These are phyloP conservation scores for Malacoraja senta DNA, from an alignment of 2,797 vertebrate species.

Conservation along the genomic window DNA sequence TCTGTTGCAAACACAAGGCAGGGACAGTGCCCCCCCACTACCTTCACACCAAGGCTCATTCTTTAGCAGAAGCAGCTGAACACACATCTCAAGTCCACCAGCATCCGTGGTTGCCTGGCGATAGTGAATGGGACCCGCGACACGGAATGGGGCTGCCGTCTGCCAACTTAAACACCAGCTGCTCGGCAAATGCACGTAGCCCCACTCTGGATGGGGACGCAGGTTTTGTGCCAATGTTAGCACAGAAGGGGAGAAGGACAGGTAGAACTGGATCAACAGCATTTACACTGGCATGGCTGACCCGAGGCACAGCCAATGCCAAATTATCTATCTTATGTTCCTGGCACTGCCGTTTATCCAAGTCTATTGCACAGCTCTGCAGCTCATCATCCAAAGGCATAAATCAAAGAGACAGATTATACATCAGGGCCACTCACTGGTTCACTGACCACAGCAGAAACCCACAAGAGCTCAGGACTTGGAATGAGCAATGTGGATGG, in stretches of 20 bases:
- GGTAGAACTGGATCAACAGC: background rate
- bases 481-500: no score
- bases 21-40: background rate
- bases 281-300: background rate
- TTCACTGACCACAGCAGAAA: background rate
- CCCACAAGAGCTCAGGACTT: background rate
- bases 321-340: background rate
- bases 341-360: background rate
- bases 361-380: background rate
- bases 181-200: background rate
- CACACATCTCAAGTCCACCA: background rate
- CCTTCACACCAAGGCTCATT: background rate
- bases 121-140: background rate
- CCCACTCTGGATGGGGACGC: background rate
- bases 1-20: background rate
- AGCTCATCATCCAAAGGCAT: background rate
- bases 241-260: background rate
- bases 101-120: background rate
- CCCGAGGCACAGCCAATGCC: background rate
- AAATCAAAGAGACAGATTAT: background rate
- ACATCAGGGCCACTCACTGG: background rate
- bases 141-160: background rate
- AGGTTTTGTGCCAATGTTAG: background rate
- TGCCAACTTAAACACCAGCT: conserved; percentile 3
- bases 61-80: conserved; percentile 17